Conservation (phyloP, 2,888 invertebrate genomes). For the Seira musarum region DNA sequence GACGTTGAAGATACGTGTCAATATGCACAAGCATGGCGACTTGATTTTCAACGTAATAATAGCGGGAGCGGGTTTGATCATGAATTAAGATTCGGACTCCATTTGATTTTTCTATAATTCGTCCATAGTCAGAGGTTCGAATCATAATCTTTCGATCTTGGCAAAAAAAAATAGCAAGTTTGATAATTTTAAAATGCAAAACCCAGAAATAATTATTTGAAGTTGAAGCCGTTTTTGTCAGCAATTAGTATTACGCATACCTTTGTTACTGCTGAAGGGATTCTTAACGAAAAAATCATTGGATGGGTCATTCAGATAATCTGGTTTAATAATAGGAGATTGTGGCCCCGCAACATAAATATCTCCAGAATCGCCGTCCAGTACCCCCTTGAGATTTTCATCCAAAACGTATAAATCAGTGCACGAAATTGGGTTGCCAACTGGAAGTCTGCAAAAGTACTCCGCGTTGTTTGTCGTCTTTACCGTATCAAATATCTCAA, state of each 20-base stretch:
- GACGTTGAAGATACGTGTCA: slow-evolving; percentile 24
- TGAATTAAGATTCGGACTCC: slow-evolving; percentile 44
- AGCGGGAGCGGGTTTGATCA: slow-evolving; percentile 23
- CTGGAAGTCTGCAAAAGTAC: slow-evolving; percentile 28
- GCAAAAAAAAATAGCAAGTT: too few relatives aligned
- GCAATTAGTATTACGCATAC: too few relatives aligned
- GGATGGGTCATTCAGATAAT: not conserved
- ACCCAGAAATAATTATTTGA: too few relatives aligned
- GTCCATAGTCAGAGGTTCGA: slow-evolving; percentile 58
- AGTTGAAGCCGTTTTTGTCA: too few relatives aligned
- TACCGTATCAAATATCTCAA: slow-evolving; percentile 39
- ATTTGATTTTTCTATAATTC: slow-evolving; percentile 55
- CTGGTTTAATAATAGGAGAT: not conserved
- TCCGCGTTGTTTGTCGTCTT: not conserved
- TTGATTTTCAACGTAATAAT: slow-evolving; percentile 36
- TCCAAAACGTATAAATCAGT: slow-evolving; percentile 45
- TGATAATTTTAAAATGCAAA: too few relatives aligned
- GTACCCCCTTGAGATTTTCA: slow-evolving; percentile 1
- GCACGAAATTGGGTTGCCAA: slow-evolving; percentile 46
- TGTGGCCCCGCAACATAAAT: slow-evolving; percentile 44
- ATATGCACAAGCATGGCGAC: slow-evolving; percentile 30
- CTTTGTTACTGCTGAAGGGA: slow-evolving; percentile 35
- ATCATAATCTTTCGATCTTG: slow-evolving; percentile 50
- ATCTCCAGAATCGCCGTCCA: slow-evolving; percentile 33
- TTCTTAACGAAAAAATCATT: slow-evolving; percentile 12